Evolutionary conservation across 2,888 invertebrate genomes (phyloP), one percentile per base, ranked within the genome.

Genomic region (Chymomyza fuscimana): DNA sequence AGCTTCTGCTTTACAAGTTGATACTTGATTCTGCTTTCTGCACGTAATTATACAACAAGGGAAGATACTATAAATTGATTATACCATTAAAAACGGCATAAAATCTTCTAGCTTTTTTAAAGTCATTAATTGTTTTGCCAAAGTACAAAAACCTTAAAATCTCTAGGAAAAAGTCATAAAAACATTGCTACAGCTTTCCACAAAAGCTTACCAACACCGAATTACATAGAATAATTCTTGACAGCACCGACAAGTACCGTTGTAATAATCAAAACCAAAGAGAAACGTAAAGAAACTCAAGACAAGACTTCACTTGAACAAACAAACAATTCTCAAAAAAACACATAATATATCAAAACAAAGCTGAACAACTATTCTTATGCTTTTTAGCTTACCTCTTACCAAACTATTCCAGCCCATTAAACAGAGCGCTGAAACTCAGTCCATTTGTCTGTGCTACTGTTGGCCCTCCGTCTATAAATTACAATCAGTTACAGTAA

Each of bases 401-500:
- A 59, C 56, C 12, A 54, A 40, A 62, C 22, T 56, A 64, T 12
- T 46, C 40, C n/a, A 51, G 46, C 36, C 73, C 77, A 71, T 79
- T 69, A 78, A 77, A 68, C 69, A 74, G 74, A 77, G 74, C 80
- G 68, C 71, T 77, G 32, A 32, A 32, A 32, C 32, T 32, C 32
- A 32, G 32, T 3, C 65, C 73, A 71, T 71, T 63, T 65, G 29
- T 56, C 68, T 59, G 54, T 32, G 22, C 50, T 62, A 25, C 65
- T 54, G 58, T 54, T 52, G n/a, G 15, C 19, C 22, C 12, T 60
- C 58, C 67, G 66, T 67, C 81, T 72, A 60, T 71, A 72, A 77
- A 80, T 81, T 79, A 77, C 77, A 81, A 80, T 80, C 80, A 70
- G 78, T 77, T 78, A 80, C 78, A 80, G 78, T 72, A 75, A 77